phyloP scores from a whole-genome alignment of 2,797 vertebrate species.

The Gymnothorax reevesii region DNA sequence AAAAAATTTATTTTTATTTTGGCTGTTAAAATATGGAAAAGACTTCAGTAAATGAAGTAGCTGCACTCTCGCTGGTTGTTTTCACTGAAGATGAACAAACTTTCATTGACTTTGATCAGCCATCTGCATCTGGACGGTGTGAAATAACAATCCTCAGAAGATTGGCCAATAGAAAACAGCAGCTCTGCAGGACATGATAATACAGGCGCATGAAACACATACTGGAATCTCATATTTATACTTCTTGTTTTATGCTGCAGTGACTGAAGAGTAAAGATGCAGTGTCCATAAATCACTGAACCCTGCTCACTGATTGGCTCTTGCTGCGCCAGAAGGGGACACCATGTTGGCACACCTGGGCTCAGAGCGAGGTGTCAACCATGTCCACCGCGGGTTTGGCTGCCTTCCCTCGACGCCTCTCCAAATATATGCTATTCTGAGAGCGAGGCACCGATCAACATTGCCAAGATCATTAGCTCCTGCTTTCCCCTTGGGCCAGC shows the following conservation, averaged over 20 bases:
- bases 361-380: conserved; percentile 9
- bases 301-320: not conserved
- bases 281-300: conserved; percentile 23
- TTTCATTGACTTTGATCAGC: not conserved
- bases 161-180: not conserved
- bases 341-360: conserved; percentile 15
- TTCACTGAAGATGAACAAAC: not conserved
- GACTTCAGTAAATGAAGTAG: not conserved
- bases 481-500: conserved; percentile 68
- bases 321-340: not conserved
- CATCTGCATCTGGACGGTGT: conserved; percentile 3
- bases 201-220: not conserved
- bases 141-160: not conserved
- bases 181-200: not conserved
- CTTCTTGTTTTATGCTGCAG: not conserved
- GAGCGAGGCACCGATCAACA: conserved; percentile 74
- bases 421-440: conserved; percentile 67
- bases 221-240: not conserved
- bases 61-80: not conserved
- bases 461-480: conserved; percentile 76
- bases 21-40: not conserved
- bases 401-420: conserved; percentile 43
- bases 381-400: conserved; percentile 25
- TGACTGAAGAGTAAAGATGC: not conserved
- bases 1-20: not conserved